phyloP scores from a whole-genome alignment of 2,113 vertebrate genomes.

The Accipiter cooperii region DNA sequence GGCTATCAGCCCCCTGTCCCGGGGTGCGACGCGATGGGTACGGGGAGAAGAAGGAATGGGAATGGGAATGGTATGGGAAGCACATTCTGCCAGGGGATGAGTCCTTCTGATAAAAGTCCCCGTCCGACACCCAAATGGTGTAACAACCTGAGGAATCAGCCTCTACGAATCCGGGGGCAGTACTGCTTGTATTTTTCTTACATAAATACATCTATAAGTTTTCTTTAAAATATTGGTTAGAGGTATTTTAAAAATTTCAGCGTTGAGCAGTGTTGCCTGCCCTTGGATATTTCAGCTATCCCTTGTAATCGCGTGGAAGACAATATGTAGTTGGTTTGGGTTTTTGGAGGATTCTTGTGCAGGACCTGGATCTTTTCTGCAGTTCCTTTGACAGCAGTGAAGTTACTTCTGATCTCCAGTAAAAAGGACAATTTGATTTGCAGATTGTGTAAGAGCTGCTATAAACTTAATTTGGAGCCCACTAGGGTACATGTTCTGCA shows the following conservation, averaged over 20 bases:
- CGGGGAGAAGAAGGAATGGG: too few relatives aligned
- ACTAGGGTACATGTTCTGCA: neutral
- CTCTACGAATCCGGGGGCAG: rapidly evolving
- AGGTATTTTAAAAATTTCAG: neutral
- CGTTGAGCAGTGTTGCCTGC: neutral
- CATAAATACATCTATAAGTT: neutral
- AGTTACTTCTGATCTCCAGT: neutral
- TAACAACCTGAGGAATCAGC: neutral
- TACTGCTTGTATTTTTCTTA: neutral
- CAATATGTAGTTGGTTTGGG: neutral
- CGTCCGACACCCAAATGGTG: neutral
- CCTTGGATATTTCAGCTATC: neutral
- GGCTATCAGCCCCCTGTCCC: neutral
- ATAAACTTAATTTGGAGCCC: neutral
- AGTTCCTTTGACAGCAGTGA: neutral
- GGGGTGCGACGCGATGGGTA: rapidly evolving
- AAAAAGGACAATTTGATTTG: neutral
- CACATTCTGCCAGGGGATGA: rapidly evolving
- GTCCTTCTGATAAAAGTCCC: neutral
- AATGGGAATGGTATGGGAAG: too few relatives aligned
- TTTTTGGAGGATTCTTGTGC: neutral
- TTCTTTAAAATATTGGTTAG: neutral
- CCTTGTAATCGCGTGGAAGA: neutral
- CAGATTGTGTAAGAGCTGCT: neutral
- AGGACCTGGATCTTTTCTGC: neutral